Evolutionary conservation across 2,797 vertebrate genomes (phyloP), one percentile per base, ranked within the genome.

Genomic region (Chaetodon trifasciatus): DNA sequence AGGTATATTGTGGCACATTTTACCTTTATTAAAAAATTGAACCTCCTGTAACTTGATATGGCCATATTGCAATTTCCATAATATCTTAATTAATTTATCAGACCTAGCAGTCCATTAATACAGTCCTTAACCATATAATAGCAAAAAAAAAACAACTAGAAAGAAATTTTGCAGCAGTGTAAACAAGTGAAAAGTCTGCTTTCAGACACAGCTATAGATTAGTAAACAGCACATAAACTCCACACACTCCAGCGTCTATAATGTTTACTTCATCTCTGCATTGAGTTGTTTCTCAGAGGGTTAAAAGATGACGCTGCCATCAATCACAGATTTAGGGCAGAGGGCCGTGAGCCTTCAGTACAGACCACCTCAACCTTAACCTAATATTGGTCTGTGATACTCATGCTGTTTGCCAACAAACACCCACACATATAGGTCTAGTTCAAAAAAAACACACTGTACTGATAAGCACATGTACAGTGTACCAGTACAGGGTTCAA

Each of bases 291-390:
- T 64, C 50, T 64, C 44, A 12, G 50, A 61, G 66, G 23, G 53
- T 61, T 47, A 53, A 68, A 56, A 63, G 49, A 75, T 74, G 63
- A 69, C 2, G 50, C n/a, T 23, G 65, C 50, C 70, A 78, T 83
- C 64, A 52, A 80, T 88, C 72, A 83, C 74, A 71, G 46, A 70
- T 77, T 24, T 28, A 44, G 53, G 23, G 42, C 67, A 35, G 62
- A 53, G 50, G 50, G 37, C 74, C 68, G 42, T 62, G n/a, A 81
- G 52, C 40, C 17, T 7, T 8, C 24, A 62, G 35, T n/a, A 15
- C 2, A 52, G 47, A 73, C 39, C n/a, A n/a, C 13, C 32, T 7
- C 0, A 46, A 70, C 60, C 46, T 42, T 17, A 42, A 70, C 19
- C 50, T 46, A 53, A 37, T 55, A 19, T 24, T 37, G 5, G 44